Percentiles rank a stretch among this genome's conserved stretches.
Conservation (phyloP, 2,113 vertebrate species). For the Pteronura brasiliensis region DNA sequence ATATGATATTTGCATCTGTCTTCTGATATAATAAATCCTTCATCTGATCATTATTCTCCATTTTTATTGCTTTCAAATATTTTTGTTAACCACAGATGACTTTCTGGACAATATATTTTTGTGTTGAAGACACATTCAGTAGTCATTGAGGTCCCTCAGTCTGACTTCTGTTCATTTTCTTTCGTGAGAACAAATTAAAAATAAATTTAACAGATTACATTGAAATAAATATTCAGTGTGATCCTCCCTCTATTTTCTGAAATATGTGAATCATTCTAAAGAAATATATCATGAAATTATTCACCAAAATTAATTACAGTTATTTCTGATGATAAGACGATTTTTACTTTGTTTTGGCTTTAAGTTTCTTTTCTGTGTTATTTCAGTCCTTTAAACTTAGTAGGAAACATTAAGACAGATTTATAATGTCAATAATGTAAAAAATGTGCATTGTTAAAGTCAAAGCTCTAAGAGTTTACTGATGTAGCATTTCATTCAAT, state of each 20-base stretch:
- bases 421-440: background rate
- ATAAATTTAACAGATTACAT: background rate
- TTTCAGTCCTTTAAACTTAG: background rate
- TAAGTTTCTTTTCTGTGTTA: background rate
- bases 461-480: background rate
- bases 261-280: background rate
- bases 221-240: background rate
- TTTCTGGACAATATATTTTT: background rate
- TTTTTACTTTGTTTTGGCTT: background rate
- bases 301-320: background rate
- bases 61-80: background rate
- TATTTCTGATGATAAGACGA: background rate
- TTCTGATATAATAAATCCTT: background rate
- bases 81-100: background rate
- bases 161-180: background rate
- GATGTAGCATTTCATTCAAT: background rate
- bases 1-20: background rate
- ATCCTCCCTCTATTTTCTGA: background rate
- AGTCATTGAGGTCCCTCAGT: background rate
- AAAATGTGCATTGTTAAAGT: background rate
- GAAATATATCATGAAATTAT: background rate
- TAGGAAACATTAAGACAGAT: background rate
- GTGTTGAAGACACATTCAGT: background rate
- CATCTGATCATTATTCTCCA: background rate
- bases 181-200: background rate